Conservation (phyloP, 2,113 vertebrate genomes). For the Antigone vipio region DNA sequence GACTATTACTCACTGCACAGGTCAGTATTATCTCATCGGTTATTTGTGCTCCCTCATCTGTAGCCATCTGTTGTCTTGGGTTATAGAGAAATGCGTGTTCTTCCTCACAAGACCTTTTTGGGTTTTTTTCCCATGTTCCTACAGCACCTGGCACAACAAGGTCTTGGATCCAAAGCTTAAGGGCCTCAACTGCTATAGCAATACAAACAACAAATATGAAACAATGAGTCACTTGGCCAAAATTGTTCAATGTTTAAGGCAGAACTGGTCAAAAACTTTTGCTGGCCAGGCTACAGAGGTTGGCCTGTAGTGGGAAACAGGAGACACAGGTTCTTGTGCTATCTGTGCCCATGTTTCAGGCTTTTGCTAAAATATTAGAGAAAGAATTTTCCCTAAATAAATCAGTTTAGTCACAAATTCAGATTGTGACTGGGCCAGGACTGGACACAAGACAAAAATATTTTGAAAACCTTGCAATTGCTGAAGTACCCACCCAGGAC, state of each 20-base stretch:
- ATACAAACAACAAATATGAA: slow-evolving; percentile 32
- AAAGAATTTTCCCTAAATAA: not conserved
- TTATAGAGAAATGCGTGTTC: not conserved
- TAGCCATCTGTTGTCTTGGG: slow-evolving; percentile 22
- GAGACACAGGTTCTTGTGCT: not conserved
- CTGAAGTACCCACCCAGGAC: not conserved
- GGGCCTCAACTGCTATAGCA: slow-evolving; percentile 40
- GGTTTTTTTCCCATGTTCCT: not conserved
- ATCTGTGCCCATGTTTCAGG: not conserved
- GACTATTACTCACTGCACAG: not conserved
- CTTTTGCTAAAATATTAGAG: not conserved
- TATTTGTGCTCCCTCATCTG: not conserved
- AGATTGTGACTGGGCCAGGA: not conserved
- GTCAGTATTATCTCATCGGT: slow-evolving; percentile 29
- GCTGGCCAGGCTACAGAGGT: not conserved
- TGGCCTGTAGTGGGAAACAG: not conserved
- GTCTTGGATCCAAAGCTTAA: not conserved
- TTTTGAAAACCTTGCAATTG: not conserved
- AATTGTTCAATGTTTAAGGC: not conserved
- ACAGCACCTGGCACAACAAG: slow-evolving; percentile 43
- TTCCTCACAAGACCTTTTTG: not conserved
- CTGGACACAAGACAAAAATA: not conserved
- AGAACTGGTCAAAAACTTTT: not conserved
- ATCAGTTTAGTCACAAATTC: not conserved
- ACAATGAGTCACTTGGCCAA: not conserved